Evolutionary conservation across 2,113 vertebrate species (phyloP).

Genomic region (Microtus ochrogaster): DNA sequence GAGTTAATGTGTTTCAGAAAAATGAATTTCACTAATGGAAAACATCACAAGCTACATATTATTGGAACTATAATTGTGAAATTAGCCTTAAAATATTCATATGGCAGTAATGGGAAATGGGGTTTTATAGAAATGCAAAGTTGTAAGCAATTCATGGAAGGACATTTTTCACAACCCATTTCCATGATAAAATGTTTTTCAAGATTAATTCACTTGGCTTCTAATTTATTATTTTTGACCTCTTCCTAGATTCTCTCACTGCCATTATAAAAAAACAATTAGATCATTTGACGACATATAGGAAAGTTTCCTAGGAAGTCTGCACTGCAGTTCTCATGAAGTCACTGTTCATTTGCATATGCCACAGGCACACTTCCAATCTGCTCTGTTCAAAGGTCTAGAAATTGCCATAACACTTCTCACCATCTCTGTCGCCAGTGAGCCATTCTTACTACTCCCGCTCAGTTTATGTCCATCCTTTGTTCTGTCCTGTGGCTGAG

Average conservation of each 20-base stretch:
- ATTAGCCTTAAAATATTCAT: conserved; percentile 62
- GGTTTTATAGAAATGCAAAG: conserved; percentile 60
- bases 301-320: conserved; percentile 1
- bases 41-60: conserved; percentile 13
- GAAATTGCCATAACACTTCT: neutral
- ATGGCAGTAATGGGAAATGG: conserved; percentile 29
- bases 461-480: neutral
- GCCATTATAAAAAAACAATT: conserved; percentile 18
- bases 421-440: neutral
- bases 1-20: conserved; percentile 53
- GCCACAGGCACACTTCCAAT: neutral
- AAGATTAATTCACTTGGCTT: conserved; percentile 45
- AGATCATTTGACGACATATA: neutral
- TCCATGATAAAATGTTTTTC: conserved; percentile 26
- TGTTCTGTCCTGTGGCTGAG: neutral
- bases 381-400: neutral
- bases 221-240: neutral
- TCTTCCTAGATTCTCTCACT: neutral
- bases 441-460: neutral
- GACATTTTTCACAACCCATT: conserved; percentile 24
- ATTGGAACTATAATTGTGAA: conserved; percentile 33
- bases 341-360: neutral
- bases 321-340: neutral
- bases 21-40: conserved; percentile 36
- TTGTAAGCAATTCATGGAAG: conserved; percentile 38